Evolutionary conservation across 1,140 invertebrate species (phyloP).

Genomic region (Caenorhabditis elegans): DNA sequence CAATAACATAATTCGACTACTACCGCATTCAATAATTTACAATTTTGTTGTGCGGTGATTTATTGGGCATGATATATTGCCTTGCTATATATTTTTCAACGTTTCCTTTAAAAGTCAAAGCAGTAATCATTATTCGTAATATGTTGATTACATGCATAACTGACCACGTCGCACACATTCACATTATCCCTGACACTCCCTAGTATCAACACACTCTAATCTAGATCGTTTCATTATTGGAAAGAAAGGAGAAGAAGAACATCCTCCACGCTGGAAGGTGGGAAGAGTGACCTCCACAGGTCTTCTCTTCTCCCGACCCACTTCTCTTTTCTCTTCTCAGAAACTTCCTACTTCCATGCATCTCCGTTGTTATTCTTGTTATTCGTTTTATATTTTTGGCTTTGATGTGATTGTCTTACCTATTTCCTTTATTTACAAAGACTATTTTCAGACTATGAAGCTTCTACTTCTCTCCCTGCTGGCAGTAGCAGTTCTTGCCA

Average conservation of each 20-base stretch:
- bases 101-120: too few species aligned
- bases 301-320: neutral
- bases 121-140: too few species aligned
- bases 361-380: neutral
- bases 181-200: neutral
- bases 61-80: too few species aligned
- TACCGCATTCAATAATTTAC: too few species aligned
- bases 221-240: neutral
- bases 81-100: too few species aligned
- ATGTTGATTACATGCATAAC: too few species aligned
- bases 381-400: too few species aligned
- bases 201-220: neutral
- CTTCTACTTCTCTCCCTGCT: neutral
- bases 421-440: too few species aligned
- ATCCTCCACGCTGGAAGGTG: constrained; percentile 9
- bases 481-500: neutral
- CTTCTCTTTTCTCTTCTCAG: neutral
- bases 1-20: too few species aligned
- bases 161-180: neutral
- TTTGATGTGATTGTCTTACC: too few species aligned
- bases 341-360: neutral
- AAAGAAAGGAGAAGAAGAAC: neutral
- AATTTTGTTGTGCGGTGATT: too few species aligned
- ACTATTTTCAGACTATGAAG: constrained; percentile 10
- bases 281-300: constrained; percentile 3